Conservation (phyloP, 2,888 invertebrate species). For the Pristionchus mayeri region DNA sequence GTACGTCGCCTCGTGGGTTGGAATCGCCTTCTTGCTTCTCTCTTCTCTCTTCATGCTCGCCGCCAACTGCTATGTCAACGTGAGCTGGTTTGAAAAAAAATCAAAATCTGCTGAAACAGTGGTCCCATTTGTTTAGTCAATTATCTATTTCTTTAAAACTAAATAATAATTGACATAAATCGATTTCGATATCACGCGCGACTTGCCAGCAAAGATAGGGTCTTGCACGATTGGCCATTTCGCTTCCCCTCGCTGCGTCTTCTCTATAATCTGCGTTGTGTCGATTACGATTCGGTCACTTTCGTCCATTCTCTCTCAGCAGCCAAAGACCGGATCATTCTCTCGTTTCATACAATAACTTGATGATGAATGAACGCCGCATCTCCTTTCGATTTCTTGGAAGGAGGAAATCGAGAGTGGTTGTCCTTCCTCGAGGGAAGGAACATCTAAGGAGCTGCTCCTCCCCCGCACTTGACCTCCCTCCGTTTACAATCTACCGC, state of each 20-base stretch:
- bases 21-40: slow-evolving; percentile 90
- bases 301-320: slow-evolving; percentile 16
- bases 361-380: slow-evolving; percentile 32
- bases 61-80: slow-evolving; percentile 70
- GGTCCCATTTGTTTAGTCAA: no score
- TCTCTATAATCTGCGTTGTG: slow-evolving; percentile 3
- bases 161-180: no score
- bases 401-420: slow-evolving; percentile 18
- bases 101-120: no score
- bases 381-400: slow-evolving; percentile 11
- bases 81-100: no score
- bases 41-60: slow-evolving; percentile 70
- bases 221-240: slow-evolving; percentile 6
- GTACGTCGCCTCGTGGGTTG: slow-evolving; percentile 96
- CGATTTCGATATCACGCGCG: not conserved
- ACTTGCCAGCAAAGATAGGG: not conserved
- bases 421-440: slow-evolving; percentile 2
- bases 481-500: slow-evolving; percentile 42
- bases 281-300: slow-evolving; percentile 41
- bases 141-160: no score
- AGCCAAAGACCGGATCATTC: slow-evolving; percentile 31
- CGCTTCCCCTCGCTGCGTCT: slow-evolving; percentile 2
- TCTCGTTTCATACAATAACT: slow-evolving; percentile 40
- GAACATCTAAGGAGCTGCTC: slow-evolving; percentile 30
- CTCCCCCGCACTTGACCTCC: slow-evolving; percentile 26